Evolutionary conservation across 2,797 vertebrate genomes (phyloP).

Genomic region (Poeciliopsis paucimaculata): DNA sequence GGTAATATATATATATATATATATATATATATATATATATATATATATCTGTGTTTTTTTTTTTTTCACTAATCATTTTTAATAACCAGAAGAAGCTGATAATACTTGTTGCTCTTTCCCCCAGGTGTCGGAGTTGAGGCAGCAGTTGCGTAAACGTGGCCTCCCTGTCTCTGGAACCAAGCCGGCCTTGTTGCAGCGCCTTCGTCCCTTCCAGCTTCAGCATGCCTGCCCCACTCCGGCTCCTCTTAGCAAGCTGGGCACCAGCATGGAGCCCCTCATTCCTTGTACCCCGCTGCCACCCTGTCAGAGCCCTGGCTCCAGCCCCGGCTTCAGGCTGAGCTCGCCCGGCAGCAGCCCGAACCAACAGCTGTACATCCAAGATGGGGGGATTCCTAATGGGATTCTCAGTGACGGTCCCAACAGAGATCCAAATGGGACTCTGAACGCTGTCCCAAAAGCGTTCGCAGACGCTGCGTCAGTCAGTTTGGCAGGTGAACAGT

Average conservation of each 20-base stretch:
- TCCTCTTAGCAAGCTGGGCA: slow-evolving; percentile 76
- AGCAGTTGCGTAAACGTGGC: slow-evolving; percentile 89
- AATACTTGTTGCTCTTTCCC: neutral
- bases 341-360: slow-evolving; percentile 66
- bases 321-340: slow-evolving; percentile 67
- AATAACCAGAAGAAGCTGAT: neutral
- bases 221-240: slow-evolving; percentile 72
- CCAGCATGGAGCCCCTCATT: slow-evolving; percentile 58
- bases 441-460: slow-evolving; percentile 31
- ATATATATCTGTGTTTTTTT: too few species aligned
- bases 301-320: slow-evolving; percentile 67
- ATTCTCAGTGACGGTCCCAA: slow-evolving; percentile 49
- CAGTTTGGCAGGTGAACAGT: slow-evolving; percentile 66
- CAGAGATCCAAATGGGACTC: slow-evolving; percentile 41
- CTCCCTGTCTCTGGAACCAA: slow-evolving; percentile 93
- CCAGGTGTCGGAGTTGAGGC: slow-evolving; percentile 91
- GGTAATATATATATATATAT: too few species aligned
- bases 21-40: neutral
- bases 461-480: slow-evolving; percentile 56
- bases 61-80: neutral
- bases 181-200: slow-evolving; percentile 87
- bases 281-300: slow-evolving; percentile 48
- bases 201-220: slow-evolving; percentile 85
- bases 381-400: slow-evolving; percentile 63
- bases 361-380: slow-evolving; percentile 68